Base-by-base conservation (phyloP, 2,797 vertebrate genomes). In the Phataginus tetradactyla region DNA sequence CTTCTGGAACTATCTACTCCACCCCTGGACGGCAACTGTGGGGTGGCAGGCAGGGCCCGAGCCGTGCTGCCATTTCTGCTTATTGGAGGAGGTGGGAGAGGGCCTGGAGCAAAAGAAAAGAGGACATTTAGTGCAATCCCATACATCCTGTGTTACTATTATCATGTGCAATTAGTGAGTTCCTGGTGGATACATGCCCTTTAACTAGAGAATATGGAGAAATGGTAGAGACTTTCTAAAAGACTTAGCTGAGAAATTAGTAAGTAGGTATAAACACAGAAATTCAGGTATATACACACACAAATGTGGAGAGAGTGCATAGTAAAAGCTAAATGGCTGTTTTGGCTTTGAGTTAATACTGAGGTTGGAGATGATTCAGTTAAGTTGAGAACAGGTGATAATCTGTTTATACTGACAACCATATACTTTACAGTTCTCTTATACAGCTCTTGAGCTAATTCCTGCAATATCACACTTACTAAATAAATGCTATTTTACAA, bases 61-160 rank as follows among this genome's bases (percentile, higher is more conserved):
- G 99, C 89, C 7, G 98, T 99, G 95, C 98, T 99, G 39, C 99
- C 99, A 0, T 98, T 99, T 95, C 99, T 99, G 95, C 96, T 99
- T 59, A 98, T 95, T 37, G 99, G 99, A 93, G 99, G 99, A 63
- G 99, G 99, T 61, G 99, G 99, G 93, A 99, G 99, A 39, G 99
- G 99, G 29, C 99, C 99, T 99, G 59, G 23, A 95, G 90, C 34
- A 74, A 79, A 93, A 96, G 71, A 96, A 34, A 79, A 66, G 92
- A 85, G 77, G 32, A 71, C 14, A 89, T 93, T 64, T n/a, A 84
- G 75, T 17, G 25, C 34, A 23, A 14, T n/a, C 21, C n/a, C 7
- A 37, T 84, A 32, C 0, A 64, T 21, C 53, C 39, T 53, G 7
- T 45, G 51, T 72, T 34, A 34, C 66, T 55, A 45, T 27, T 5